A percentile compares a stretch with the other conserved stretches of the same genome.
These are phyloP conservation scores for Chrysopilus asiliformis DNA, from an alignment of 2,888 invertebrate species.

Conservation along the genomic window DNA sequence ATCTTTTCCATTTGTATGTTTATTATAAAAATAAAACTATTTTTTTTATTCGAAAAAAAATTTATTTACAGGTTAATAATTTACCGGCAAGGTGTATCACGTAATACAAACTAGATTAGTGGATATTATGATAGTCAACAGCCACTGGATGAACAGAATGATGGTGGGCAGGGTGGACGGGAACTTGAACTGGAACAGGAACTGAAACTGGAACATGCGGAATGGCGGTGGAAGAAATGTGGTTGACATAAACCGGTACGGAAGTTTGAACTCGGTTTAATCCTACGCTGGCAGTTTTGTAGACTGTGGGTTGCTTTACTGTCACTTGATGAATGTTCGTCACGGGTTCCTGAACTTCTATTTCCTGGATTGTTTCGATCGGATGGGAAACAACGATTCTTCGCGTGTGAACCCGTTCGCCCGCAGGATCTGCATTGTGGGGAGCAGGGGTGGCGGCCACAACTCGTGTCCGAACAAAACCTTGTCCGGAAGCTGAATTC, in stretches of 20 bases:
- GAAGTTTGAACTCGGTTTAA: background rate
- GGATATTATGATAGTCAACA: background rate
- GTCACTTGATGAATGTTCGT: constrained; percentile 44
- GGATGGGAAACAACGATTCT: constrained; percentile 48
- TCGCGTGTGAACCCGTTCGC: constrained; percentile 44
- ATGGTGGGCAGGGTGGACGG: background rate
- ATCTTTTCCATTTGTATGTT: too few species aligned
- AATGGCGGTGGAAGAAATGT: background rate
- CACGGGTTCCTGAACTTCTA: constrained; percentile 44
- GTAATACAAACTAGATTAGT: too few species aligned
- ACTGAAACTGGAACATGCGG: background rate
- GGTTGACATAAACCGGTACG: background rate
- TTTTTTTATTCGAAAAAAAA: too few species aligned
- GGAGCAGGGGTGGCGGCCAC: constrained; percentile 44
- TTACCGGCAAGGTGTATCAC: too few species aligned
- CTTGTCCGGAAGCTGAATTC: background rate
- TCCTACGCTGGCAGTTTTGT: constrained; percentile 29
- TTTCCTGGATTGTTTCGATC: constrained; percentile 46
- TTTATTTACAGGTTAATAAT: too few species aligned
- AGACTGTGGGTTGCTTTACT: constrained; percentile 41
- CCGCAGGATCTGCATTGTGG: constrained; percentile 37
- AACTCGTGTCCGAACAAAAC: constrained; percentile 38
- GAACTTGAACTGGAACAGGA: background rate
- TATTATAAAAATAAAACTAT: too few species aligned
- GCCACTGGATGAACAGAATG: background rate